Evolutionary conservation across 2,797 vertebrate species (phyloP).

Genomic region (Diglossa cyanea): DNA sequence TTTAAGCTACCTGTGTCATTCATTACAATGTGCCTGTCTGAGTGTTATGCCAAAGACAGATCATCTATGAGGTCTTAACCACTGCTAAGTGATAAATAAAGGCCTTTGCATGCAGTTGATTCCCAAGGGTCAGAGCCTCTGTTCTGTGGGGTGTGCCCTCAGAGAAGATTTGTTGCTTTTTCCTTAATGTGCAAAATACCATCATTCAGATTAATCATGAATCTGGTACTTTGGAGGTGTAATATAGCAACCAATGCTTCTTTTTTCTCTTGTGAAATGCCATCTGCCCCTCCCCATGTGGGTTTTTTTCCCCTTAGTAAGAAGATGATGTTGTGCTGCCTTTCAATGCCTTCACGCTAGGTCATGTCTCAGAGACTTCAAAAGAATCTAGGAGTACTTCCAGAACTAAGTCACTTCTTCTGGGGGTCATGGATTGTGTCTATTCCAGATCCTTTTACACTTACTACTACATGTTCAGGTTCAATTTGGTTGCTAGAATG

Average conservation of each 20-base stretch:
- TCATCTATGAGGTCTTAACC: not conserved
- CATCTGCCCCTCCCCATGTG: not conserved
- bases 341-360: not conserved
- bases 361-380: not conserved
- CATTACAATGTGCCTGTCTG: not conserved
- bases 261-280: not conserved
- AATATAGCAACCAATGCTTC: not conserved
- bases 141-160: not conserved
- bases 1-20: not conserved
- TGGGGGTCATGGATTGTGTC: not conserved
- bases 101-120: not conserved
- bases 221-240: not conserved
- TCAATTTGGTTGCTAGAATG: not conserved
- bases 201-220: not conserved
- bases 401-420: not conserved
- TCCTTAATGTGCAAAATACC: not conserved
- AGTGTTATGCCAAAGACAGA: not conserved
- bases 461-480: not conserved
- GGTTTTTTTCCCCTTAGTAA: not conserved
- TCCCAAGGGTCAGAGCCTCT: not conserved
- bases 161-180: not conserved
- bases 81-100: not conserved
- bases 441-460: not conserved
- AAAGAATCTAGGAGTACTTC: not conserved
- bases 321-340: not conserved